These are phyloP conservation scores for Panagrolaimus sp. DNA, from an alignment of 1,140 invertebrate species.

Conservation along the genomic window DNA sequence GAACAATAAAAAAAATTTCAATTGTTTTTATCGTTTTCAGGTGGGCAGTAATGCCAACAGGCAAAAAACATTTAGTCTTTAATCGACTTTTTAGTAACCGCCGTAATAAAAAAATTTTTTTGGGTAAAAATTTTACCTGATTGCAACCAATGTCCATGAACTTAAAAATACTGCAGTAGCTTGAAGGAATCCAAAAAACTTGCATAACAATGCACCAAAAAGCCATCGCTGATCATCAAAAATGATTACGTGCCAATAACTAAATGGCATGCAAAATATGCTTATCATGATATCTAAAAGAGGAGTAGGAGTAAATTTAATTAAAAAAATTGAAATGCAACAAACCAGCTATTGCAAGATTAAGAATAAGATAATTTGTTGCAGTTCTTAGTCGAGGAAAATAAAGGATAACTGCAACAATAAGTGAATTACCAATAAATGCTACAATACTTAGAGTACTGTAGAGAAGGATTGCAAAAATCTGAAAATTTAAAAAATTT, in stretches of 20 bases:
- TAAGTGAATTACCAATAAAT: constrained; percentile 50
- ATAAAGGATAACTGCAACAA: constrained; percentile 54
- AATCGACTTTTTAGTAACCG: not conserved
- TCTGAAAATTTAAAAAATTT: constrained; percentile 24
- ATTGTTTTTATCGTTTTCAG: no score
- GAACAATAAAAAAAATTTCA: no score
- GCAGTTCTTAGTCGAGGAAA: constrained; percentile 52
- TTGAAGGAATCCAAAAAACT: constrained; percentile 54
- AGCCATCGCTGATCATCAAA: constrained; percentile 58
- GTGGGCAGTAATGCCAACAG: no score
- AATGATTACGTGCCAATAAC: constrained; percentile 57
- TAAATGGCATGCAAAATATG: constrained; percentile 54
- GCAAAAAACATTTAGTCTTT: no score
- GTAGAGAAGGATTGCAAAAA: constrained; percentile 53
- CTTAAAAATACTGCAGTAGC: constrained; percentile 54
- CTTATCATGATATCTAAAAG: constrained; percentile 47
- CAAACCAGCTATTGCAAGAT: constrained; percentile 37
- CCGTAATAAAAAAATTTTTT: not conserved
- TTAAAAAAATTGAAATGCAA: not conserved
- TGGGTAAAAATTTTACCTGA: constrained; percentile 25
- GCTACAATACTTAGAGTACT: constrained; percentile 46
- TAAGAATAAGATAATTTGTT: constrained; percentile 51
- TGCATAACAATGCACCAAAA: constrained; percentile 52
- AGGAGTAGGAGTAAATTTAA: not conserved
- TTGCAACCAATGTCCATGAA: constrained; percentile 57